Evolutionary conservation across 2,888 invertebrate species (phyloP).

Genomic region (Thereva unica): DNA sequence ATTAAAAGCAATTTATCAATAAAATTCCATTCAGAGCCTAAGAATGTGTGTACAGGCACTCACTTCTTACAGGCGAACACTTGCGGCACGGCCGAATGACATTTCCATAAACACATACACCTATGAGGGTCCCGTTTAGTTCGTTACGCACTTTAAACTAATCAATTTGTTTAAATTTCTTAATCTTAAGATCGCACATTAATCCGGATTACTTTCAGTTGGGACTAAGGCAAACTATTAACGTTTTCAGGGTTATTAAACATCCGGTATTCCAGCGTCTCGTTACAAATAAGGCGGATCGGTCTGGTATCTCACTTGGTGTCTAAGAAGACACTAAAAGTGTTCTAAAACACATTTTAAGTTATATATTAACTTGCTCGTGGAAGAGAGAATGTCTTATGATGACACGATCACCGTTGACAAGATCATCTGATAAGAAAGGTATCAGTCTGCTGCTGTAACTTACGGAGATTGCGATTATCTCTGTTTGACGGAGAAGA

Average conservation of each 20-base stretch:
- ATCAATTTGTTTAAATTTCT: no score
- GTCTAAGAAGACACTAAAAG: slow-evolving; percentile 36
- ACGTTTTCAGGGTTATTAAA: no score
- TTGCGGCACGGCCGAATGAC: not conserved
- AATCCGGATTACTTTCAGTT: no score
- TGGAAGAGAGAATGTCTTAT: slow-evolving; percentile 10
- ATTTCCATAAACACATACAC: not conserved
- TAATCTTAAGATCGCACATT: no score
- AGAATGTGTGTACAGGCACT: slow-evolving; percentile 15
- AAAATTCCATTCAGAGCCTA: slow-evolving; percentile 50
- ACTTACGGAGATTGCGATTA: no score
- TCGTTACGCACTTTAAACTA: no score
- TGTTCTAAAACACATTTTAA: slow-evolving; percentile 20
- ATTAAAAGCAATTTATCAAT: slow-evolving; percentile 58
- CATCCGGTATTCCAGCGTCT: no score
- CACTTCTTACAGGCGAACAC: slow-evolving; percentile 9
- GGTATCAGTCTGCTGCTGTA: slow-evolving; percentile 3
- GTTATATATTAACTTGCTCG: slow-evolving; percentile 26
- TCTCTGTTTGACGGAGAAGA: no score
- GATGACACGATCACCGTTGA: slow-evolving; percentile 15
- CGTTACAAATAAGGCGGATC: not conserved
- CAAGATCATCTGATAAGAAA: slow-evolving; percentile 31
- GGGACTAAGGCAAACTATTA: no score
- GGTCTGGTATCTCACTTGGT: slow-evolving; percentile 29
- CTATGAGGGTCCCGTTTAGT: not conserved